phyloP scores from a whole-genome alignment of 2,797 vertebrate species.

The Chiloscyllium punctatum region DNA sequence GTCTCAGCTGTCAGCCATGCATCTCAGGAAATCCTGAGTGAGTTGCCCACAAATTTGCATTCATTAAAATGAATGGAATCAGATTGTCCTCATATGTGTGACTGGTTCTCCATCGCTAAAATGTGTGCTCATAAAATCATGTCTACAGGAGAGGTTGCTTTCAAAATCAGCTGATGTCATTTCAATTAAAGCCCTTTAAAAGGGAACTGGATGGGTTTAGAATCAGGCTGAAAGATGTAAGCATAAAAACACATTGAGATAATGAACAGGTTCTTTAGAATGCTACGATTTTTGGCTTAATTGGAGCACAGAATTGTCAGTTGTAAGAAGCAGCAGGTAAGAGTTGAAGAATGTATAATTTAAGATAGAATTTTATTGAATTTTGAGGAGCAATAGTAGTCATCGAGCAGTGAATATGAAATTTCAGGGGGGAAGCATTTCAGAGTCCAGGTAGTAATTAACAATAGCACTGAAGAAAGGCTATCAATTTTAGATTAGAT shows the following conservation, averaged over 20 bases:
- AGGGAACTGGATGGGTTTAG: neutral
- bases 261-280: neutral
- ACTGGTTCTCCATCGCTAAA: neutral
- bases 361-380: neutral
- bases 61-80: neutral
- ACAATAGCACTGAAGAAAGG: neutral
- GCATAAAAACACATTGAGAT: neutral
- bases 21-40: conserved; percentile 18
- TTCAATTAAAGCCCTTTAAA: neutral
- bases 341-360: neutral
- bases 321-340: neutral
- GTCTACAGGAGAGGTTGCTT: neutral
- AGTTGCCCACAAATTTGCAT: neutral
- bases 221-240: neutral
- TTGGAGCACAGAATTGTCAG: neutral
- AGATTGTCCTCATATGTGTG: neutral
- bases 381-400: neutral
- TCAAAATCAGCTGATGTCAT: neutral
- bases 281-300: neutral
- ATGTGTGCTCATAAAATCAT: neutral
- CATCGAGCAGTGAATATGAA: neutral
- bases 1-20: neutral
- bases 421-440: neutral
- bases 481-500: no score
- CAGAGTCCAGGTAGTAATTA: neutral